These are phyloP conservation scores for Acanthisitta chloris DNA, from an alignment of 2,113 vertebrate genomes.

Conservation along the genomic window DNA sequence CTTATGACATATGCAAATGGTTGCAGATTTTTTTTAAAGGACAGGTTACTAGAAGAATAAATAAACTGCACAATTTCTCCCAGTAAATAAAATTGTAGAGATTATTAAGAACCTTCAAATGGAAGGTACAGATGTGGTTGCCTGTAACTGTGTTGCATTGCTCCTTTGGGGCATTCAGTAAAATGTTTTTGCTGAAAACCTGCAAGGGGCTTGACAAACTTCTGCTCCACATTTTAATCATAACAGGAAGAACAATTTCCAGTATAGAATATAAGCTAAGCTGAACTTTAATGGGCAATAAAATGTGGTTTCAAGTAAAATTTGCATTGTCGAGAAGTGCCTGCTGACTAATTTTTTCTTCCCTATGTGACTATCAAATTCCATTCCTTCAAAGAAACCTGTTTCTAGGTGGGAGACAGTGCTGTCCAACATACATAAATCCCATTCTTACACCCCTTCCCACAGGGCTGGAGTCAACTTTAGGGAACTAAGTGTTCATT, in stretches of 20 bases:
- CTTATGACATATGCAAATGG: accelerated
- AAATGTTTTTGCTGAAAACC: not conserved
- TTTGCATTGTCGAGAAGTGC: not conserved
- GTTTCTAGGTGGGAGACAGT: not conserved
- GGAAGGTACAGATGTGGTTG: not conserved
- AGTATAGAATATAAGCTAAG: not conserved
- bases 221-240: not conserved
- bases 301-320: not conserved
- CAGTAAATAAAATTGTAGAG: not conserved
- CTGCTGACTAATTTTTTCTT: not conserved
- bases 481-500: not conserved
- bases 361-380: not conserved
- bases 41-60: not conserved
- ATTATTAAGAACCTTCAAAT: not conserved
- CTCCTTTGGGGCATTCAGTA: not conserved
- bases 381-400: not conserved
- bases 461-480: not conserved
- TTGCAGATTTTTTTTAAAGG: not conserved
- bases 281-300: not conserved
- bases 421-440: not conserved
- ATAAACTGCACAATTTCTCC: not conserved
- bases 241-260: not conserved
- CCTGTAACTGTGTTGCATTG: not conserved
- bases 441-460: not conserved
- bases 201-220: not conserved